Percentiles rank a stretch among this genome's conserved stretches.
phyloP scores from a whole-genome alignment of 2,888 invertebrate genomes.

The Apamea anceps region DNA sequence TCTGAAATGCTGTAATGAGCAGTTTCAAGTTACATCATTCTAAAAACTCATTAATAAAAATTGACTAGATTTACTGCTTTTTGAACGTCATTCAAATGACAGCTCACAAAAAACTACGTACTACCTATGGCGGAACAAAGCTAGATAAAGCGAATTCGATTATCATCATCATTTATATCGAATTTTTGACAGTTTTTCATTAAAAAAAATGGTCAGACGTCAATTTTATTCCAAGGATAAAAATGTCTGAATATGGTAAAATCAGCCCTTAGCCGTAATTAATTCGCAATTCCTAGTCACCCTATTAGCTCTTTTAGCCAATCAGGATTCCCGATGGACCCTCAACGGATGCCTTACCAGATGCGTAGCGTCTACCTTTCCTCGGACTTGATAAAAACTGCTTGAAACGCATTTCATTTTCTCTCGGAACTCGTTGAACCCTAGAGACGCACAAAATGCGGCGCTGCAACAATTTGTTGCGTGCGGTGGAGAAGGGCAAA shows the following conservation, averaged over 20 bases:
- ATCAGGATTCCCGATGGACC: constrained; percentile 51
- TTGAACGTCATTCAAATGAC: not conserved
- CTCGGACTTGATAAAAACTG: constrained; percentile 48
- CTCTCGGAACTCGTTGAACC: constrained; percentile 68
- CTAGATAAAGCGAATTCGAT: not conserved
- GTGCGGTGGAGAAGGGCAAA: constrained; percentile 72
- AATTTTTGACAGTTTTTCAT: not conserved
- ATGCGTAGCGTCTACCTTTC: constrained; percentile 52
- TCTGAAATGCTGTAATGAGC: constrained; percentile 24
- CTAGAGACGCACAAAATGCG: constrained; percentile 76
- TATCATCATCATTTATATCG: not conserved
- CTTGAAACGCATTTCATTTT: constrained; percentile 66
- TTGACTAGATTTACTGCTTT: not conserved
- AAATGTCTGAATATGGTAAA: not conserved
- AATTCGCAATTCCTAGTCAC: constrained; percentile 13
- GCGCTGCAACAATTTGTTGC: constrained; percentile 74
- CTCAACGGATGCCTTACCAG: constrained; percentile 57
- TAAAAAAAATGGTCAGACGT: too few relatives aligned
- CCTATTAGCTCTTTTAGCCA: constrained; percentile 42
- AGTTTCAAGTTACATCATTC: constrained; percentile 5
- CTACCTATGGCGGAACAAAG: not conserved
- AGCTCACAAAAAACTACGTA: not conserved
- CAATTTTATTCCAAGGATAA: not conserved
- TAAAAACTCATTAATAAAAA: not conserved
- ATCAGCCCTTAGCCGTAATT: not conserved